A percentile compares a stretch with the other conserved stretches of the same genome.
These are phyloP conservation scores for Nothobranchius kuhntae DNA, from an alignment of 2,113 vertebrate species.

Conservation along the genomic window DNA sequence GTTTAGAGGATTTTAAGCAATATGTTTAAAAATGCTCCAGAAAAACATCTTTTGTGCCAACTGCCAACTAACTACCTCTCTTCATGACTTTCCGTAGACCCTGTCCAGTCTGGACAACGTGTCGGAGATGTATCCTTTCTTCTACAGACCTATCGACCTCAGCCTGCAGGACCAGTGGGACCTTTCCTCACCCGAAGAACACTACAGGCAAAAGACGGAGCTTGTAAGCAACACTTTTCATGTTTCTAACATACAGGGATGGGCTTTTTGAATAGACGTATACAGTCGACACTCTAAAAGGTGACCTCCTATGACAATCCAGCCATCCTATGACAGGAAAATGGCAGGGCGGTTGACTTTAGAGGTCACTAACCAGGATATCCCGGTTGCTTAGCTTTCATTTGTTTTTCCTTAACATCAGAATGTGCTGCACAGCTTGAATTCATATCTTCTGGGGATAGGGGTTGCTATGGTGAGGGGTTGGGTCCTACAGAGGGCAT, in stretches of 20 bases:
- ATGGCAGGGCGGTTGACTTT: constrained; percentile 24
- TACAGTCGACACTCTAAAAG: not conserved
- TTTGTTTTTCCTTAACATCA: constrained; percentile 41
- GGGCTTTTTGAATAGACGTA: not conserved
- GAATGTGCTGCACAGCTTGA: constrained; percentile 39
- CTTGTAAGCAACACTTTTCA: constrained; percentile 72
- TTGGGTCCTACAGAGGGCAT: not conserved
- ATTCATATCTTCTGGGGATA: constrained; percentile 27
- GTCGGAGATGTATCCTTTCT: constrained; percentile 88
- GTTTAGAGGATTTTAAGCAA: too few relatives aligned
- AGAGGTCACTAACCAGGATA: constrained; percentile 54
- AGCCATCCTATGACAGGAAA: constrained; percentile 54
- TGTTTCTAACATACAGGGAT: not conserved
- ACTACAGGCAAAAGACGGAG: constrained; percentile 70
- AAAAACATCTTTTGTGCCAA: too few relatives aligned
- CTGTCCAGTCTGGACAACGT: constrained; percentile 85
- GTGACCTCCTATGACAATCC: constrained; percentile 11
- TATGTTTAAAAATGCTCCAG: too few relatives aligned
- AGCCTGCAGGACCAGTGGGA: constrained; percentile 79
- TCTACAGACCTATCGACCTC: constrained; percentile 80
- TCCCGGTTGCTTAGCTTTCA: constrained; percentile 54
- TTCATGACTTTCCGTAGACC: constrained; percentile 68
- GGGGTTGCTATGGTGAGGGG: constrained; percentile 29
- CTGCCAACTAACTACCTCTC: not conserved
- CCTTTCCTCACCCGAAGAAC: constrained; percentile 65